Conservation (phyloP, 2,797 vertebrate genomes). For the Phaenicophaeus curvirostris region DNA sequence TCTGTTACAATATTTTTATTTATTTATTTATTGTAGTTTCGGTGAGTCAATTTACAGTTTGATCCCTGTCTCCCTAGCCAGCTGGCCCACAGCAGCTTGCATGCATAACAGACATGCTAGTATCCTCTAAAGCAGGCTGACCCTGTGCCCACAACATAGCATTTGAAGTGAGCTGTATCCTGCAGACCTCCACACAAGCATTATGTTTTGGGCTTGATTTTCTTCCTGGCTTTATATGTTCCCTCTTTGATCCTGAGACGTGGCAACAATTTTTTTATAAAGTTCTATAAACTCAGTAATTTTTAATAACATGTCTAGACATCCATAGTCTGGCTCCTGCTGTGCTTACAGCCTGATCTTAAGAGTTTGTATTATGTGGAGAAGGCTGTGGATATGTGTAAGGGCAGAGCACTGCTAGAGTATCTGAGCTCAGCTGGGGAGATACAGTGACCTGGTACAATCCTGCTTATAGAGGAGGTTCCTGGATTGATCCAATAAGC, state of each 20-base stretch:
- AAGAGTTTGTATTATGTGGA: rapidly evolving
- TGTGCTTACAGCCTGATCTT: too few species aligned
- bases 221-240: not conserved
- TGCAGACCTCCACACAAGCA: not conserved
- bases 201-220: not conserved
- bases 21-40: not conserved
- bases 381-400: not conserved
- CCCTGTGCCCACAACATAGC: rapidly evolving
- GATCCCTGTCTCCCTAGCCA: not conserved
- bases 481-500: not conserved
- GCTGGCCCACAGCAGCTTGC: not conserved
- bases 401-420: not conserved
- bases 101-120: rapidly evolving
- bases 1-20: not conserved
- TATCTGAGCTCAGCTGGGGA: not conserved
- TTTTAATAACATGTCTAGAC: not conserved
- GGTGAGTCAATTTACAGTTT: not conserved
- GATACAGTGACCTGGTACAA: not conserved
- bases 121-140: not conserved
- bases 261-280: rapidly evolving
- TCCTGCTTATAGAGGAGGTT: not conserved
- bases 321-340: not conserved
- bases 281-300: not conserved
- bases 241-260: not conserved
- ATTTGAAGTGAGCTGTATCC: not conserved